phyloP scores from a whole-genome alignment of 2,113 vertebrate genomes.

The Balaenoptera acutorostrata region DNA sequence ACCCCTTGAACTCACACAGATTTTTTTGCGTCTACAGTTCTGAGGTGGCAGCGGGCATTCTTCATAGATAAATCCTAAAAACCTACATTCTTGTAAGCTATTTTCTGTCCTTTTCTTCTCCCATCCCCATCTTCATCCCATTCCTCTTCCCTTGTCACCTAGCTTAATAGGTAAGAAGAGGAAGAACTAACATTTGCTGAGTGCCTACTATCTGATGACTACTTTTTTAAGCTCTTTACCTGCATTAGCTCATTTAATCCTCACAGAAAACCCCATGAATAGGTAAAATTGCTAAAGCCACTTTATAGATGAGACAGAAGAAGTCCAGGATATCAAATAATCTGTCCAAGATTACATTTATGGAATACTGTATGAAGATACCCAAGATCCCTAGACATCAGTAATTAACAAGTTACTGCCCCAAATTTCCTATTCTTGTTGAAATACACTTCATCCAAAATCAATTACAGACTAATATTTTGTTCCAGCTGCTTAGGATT shows the following conservation, averaged over 20 bases:
- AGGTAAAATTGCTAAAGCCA: background rate
- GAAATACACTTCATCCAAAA: slow-evolving; percentile 26
- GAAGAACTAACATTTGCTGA: background rate
- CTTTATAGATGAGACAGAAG: slow-evolving; percentile 11
- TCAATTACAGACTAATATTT: slow-evolving; percentile 45
- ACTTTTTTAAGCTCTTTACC: background rate
- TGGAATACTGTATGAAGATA: background rate
- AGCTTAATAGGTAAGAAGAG: background rate
- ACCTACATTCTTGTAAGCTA: background rate
- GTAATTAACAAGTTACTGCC: background rate
- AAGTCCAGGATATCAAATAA: background rate
- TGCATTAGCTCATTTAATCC: background rate
- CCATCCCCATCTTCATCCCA: background rate
- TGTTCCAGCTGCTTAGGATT: slow-evolving; percentile 48
- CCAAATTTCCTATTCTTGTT: slow-evolving; percentile 35
- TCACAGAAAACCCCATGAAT: background rate
- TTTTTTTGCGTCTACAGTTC: background rate
- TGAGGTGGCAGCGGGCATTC: background rate
- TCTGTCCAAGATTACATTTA: background rate
- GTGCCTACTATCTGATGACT: background rate
- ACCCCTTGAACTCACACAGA: background rate
- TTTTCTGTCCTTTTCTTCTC: background rate
- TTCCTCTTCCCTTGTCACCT: background rate
- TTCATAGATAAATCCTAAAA: background rate
- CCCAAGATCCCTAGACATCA: background rate